These are phyloP conservation scores for Argyra leucocephala DNA, from an alignment of 2,888 invertebrate genomes.

Conservation along the genomic window DNA sequence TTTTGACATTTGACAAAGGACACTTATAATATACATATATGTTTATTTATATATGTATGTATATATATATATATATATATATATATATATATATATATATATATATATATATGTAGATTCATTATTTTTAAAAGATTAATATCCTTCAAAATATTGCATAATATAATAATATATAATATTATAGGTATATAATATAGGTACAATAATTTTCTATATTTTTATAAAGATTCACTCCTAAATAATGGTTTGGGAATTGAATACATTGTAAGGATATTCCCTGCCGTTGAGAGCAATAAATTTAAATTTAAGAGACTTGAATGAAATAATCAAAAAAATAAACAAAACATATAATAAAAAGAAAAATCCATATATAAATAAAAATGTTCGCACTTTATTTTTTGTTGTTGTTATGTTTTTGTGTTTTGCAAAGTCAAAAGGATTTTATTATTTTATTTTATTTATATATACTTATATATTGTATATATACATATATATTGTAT, in stretches of 20 bases:
- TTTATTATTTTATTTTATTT: background rate
- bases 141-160: background rate
- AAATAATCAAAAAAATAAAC: background rate
- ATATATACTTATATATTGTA: too few species aligned
- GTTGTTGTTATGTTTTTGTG: background rate
- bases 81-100: background rate
- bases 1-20: background rate
- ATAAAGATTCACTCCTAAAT: background rate
- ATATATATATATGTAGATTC: background rate
- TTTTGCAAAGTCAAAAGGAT: background rate
- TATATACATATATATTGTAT: too few species aligned
- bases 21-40: background rate
- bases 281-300: slow-evolving; percentile 1
- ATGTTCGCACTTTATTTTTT: background rate
- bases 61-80: background rate
- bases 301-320: background rate
- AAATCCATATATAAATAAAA: background rate
- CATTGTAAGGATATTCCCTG: background rate
- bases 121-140: background rate
- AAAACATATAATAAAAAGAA: background rate
- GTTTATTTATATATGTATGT: too few species aligned
- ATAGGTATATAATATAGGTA: background rate
- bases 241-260: background rate
- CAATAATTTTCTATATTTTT: too few species aligned
- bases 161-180: background rate